These are phyloP conservation scores for Anodontia alba DNA, from an alignment of 2,888 invertebrate species.

Conservation along the genomic window DNA sequence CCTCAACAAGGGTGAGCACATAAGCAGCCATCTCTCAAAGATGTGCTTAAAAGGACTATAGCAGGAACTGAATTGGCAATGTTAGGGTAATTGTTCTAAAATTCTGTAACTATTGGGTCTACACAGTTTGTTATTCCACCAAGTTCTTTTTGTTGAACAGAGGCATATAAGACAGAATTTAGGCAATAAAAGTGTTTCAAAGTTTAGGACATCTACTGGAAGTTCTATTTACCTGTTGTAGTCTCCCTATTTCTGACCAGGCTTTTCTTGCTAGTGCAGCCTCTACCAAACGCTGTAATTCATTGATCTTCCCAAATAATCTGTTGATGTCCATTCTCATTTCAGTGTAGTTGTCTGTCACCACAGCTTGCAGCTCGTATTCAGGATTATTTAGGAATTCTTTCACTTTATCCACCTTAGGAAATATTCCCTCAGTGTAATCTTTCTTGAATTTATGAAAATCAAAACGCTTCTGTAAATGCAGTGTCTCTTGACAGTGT, in stretches of 20 bases:
- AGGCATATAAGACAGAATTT: too few species aligned
- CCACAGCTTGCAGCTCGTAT: slow-evolving; percentile 8
- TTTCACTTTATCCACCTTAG: slow-evolving; percentile 24
- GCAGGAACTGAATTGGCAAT: too few species aligned
- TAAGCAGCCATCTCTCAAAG: too few species aligned
- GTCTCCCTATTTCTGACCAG: neutral
- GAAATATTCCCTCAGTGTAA: slow-evolving; percentile 28
- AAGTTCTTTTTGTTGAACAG: too few species aligned
- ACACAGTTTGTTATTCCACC: too few species aligned
- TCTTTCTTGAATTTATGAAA: slow-evolving; percentile 28
- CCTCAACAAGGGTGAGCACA: too few species aligned
- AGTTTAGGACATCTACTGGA: too few species aligned
- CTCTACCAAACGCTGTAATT: neutral
- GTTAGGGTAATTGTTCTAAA: too few species aligned
- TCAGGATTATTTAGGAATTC: slow-evolving; percentile 33
- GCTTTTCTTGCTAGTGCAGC: neutral
- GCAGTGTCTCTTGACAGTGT: slow-evolving; percentile 21
- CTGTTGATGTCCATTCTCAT: slow-evolving; percentile 8
- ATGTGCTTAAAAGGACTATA: too few species aligned
- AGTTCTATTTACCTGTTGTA: neutral
- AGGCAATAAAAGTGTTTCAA: too few species aligned
- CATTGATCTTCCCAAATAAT: neutral
- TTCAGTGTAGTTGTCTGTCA: neutral
- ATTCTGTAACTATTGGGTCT: too few species aligned
- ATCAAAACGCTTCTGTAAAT: slow-evolving; percentile 27